Conservation (phyloP, 2,888 invertebrate genomes). For the Achlya flavicornis region DNA sequence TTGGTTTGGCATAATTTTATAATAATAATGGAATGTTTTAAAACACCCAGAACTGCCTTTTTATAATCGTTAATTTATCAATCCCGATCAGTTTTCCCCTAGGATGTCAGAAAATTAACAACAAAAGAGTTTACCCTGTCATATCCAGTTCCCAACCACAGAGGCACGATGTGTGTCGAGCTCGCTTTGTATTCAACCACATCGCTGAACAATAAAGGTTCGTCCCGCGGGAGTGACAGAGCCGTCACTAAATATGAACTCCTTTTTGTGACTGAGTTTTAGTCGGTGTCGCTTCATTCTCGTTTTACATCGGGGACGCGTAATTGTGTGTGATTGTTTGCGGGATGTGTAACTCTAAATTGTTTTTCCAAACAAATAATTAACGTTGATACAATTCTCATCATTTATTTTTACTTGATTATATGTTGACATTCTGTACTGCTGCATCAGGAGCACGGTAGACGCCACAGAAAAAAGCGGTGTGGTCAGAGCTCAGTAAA, state of each 20-base stretch:
- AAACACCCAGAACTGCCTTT: no score
- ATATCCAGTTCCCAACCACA: conserved; percentile 14
- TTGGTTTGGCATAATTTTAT: no score
- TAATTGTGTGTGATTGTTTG: conserved; percentile 20
- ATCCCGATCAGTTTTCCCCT: not conserved
- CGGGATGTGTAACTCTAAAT: conserved; percentile 2
- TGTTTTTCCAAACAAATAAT: not conserved
- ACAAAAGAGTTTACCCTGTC: conserved; percentile 1
- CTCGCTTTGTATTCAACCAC: conserved; percentile 59
- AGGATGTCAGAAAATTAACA: not conserved
- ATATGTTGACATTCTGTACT: not conserved
- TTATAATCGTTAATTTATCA: no score
- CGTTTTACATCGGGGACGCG: conserved; percentile 10
- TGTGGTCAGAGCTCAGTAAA: conserved; percentile 46
- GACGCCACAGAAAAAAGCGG: conserved; percentile 60
- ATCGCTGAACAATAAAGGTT: conserved; percentile 52
- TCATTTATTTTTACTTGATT: no score
- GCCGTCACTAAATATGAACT: conserved; percentile 68
- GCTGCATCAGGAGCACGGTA: conserved; percentile 38
- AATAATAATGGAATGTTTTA: no score
- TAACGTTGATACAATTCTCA: not conserved
- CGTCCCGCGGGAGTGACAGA: conserved; percentile 44
- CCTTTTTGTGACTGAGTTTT: conserved; percentile 45
- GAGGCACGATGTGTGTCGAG: conserved; percentile 23
- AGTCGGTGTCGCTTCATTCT: conserved; percentile 19